Evolutionary conservation across 1,140 invertebrate genomes (phyloP).

Genomic region (Halesus radiatus): DNA sequence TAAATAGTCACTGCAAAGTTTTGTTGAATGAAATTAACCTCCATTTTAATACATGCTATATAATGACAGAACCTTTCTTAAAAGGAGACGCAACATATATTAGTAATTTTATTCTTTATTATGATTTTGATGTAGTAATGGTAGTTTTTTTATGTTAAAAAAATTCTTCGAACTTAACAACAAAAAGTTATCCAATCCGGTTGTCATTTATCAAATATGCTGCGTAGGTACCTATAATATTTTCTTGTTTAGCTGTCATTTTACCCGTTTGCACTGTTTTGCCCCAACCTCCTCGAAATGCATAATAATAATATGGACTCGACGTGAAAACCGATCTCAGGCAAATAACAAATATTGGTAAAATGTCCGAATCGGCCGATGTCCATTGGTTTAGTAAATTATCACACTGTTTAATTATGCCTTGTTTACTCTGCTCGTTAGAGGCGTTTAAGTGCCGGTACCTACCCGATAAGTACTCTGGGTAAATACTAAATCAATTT

Average conservation of each 20-base stretch:
- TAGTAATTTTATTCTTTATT: too few relatives aligned
- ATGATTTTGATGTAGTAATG: too few relatives aligned
- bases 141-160: too few relatives aligned
- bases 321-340: slow-evolving; percentile 2
- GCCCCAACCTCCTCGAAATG: neutral
- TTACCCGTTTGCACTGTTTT: neutral
- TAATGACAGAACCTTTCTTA: too few relatives aligned
- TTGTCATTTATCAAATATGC: too few relatives aligned
- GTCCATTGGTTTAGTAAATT: slow-evolving; percentile 4
- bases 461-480: neutral
- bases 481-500: too few relatives aligned
- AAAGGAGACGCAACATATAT: too few relatives aligned
- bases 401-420: slow-evolving; percentile 24
- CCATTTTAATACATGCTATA: too few relatives aligned
- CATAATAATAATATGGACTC: neutral
- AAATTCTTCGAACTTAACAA: too few relatives aligned
- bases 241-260: neutral
- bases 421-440: neutral
- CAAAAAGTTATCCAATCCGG: too few relatives aligned
- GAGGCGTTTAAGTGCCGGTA: slow-evolving; percentile 12
- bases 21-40: too few relatives aligned
- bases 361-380: slow-evolving; percentile 17
- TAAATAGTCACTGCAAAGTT: too few relatives aligned
- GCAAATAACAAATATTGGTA: slow-evolving; percentile 7
- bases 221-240: neutral